Percentiles rank a stretch among this genome's conserved stretches.
Evolutionary conservation across 2,797 vertebrate species (phyloP).

Genomic region (Momotus momota): DNA sequence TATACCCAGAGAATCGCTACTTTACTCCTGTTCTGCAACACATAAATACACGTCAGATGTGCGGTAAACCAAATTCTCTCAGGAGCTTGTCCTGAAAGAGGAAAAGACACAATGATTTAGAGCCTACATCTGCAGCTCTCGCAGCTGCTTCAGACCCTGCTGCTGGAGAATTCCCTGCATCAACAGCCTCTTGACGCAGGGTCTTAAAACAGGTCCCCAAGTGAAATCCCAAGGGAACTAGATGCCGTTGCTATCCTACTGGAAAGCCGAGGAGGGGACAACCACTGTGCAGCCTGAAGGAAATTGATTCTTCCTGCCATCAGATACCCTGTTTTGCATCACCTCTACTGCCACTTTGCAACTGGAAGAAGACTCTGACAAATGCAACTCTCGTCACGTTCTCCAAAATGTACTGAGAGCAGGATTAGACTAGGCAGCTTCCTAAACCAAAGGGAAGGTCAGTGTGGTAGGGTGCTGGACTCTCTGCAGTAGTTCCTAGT

Average conservation of each 20-base stretch:
- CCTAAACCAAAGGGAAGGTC: not conserved
- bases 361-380: not conserved
- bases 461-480: accelerated
- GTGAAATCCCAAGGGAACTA: not conserved
- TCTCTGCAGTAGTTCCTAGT: not conserved
- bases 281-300: not conserved
- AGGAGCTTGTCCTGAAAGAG: constrained; percentile 70
- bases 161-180: constrained; percentile 24
- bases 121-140: constrained; percentile 54
- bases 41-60: constrained; percentile 65
- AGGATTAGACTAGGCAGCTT: not conserved
- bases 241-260: accelerated
- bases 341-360: not conserved
- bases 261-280: not conserved
- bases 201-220: not conserved
- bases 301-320: not conserved
- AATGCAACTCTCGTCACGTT: accelerated
- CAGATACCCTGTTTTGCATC: no score
- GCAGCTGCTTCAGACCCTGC: constrained; percentile 41
- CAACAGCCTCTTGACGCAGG: not conserved
- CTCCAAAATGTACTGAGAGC: not conserved
- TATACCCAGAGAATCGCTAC: constrained; percentile 17
- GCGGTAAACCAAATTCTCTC: constrained; percentile 54
- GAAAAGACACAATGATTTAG: constrained; percentile 71
- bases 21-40: constrained; percentile 39